phyloP scores from a whole-genome alignment of 1,140 invertebrate genomes.

The Lepidurus couesii region DNA sequence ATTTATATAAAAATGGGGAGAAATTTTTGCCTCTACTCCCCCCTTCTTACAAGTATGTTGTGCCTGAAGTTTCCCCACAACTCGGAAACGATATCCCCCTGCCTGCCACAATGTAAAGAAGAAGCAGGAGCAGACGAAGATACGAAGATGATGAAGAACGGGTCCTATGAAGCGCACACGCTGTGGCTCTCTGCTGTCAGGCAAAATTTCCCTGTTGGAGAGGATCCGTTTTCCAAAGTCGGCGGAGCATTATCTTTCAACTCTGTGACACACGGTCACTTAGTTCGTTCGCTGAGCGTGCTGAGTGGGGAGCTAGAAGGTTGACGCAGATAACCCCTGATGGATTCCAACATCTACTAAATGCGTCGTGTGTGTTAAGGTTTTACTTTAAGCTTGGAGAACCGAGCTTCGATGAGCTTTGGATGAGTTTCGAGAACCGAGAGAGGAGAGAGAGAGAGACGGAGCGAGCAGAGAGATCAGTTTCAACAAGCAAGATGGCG shows the following conservation, averaged over 20 bases:
- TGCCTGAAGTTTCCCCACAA: too few species aligned
- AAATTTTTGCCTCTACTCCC: not conserved
- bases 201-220: not conserved
- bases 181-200: not conserved
- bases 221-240: not conserved
- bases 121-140: not conserved
- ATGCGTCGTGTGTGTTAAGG: not conserved
- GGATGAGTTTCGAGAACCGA: not conserved
- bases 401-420: not conserved
- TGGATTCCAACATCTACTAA: not conserved
- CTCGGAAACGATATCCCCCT: not conserved
- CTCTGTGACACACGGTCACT: slow-evolving; percentile 12
- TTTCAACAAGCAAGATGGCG: not conserved
- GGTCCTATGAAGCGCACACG: not conserved
- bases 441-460: too few species aligned
- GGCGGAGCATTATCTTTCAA: not conserved
- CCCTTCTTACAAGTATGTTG: not conserved
- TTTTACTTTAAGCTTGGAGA: not conserved
- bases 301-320: not conserved
- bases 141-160: not conserved
- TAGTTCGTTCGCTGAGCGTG: not conserved
- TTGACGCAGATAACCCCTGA: not conserved
- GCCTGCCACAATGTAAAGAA: not conserved
- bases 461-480: not conserved
- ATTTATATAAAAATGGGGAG: not conserved